Evolutionary conservation across 2,888 invertebrate genomes (phyloP).

Genomic region (Seira ritae): DNA sequence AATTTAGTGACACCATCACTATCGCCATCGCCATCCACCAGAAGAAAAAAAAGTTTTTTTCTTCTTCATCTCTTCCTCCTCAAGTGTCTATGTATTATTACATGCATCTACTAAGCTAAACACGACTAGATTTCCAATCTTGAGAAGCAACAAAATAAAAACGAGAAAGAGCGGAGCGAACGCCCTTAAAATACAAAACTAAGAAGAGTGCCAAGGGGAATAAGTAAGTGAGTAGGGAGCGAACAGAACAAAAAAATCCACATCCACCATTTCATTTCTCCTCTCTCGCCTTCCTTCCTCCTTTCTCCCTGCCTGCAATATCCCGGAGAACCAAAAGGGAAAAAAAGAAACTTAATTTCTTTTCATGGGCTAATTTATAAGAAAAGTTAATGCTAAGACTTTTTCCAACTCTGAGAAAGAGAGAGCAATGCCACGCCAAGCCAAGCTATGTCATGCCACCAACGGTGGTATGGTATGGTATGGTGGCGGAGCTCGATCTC

Average conservation of each 20-base stretch:
- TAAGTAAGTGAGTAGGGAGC: conserved; percentile 43
- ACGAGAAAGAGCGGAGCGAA: conserved; percentile 6
- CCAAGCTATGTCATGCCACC: neutral
- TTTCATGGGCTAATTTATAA: conserved; percentile 59
- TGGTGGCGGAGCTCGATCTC: neutral
- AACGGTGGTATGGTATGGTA: too few species aligned
- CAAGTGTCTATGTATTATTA: neutral
- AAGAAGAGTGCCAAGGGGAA: conserved; percentile 44
- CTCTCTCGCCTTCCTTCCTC: neutral
- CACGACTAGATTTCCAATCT: conserved; percentile 16
- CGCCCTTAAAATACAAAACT: conserved; percentile 47
- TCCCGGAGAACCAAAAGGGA: neutral
- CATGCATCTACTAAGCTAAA: neutral
- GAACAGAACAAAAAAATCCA: too few species aligned
- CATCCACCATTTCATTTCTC: conserved; percentile 24
- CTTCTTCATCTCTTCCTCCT: conserved; percentile 14
- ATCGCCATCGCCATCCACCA: neutral
- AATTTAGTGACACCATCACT: neutral
- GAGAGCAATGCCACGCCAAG: conserved; percentile 3
- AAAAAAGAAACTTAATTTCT: conserved; percentile 59
- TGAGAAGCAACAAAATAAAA: neutral
- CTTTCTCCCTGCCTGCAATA: neutral
- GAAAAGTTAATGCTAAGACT: conserved; percentile 58
- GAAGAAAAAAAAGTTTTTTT: conserved; percentile 7
- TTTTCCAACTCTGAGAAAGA: conserved; percentile 49